Percentiles rank a stretch among this genome's conserved stretches.
Evolutionary conservation across 1,140 invertebrate genomes (phyloP).

Genomic region (Cydia splendana): DNA sequence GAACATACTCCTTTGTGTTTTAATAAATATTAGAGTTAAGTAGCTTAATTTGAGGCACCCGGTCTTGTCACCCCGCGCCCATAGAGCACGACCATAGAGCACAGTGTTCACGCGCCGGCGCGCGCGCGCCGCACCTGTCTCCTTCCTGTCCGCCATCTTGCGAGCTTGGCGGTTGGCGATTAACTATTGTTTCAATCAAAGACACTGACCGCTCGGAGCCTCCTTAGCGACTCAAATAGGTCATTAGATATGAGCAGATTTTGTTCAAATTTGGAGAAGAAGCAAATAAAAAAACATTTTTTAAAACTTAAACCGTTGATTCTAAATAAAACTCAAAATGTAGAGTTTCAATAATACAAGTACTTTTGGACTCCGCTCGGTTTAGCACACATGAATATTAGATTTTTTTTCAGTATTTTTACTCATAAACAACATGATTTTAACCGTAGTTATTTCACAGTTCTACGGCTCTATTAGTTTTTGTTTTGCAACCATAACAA

Average conservation of each 20-base stretch:
- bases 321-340: no score
- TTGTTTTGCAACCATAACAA: not conserved
- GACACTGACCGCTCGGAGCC: not conserved
- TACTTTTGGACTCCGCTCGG: no score
- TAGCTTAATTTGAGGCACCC: not conserved
- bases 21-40: no score
- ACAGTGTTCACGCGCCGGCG: conserved; percentile 11
- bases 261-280: no score
- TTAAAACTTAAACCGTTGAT: no score
- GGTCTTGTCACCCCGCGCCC: not conserved
- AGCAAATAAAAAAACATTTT: no score
- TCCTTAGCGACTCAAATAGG: not conserved
- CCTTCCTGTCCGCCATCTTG: conserved; percentile 62
- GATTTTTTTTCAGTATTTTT: no score
- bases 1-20: not conserved
- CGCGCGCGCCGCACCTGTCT: conserved; percentile 24
- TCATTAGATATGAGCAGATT: no score
- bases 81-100: conserved; percentile 1
- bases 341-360: no score
- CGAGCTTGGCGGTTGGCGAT: not conserved
- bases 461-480: not conserved
- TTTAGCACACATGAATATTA: no score
- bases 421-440: not conserved
- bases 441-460: not conserved
- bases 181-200: not conserved